Conservation (phyloP, 2,888 invertebrate genomes). For the Dryocosmus kuriphilus region DNA sequence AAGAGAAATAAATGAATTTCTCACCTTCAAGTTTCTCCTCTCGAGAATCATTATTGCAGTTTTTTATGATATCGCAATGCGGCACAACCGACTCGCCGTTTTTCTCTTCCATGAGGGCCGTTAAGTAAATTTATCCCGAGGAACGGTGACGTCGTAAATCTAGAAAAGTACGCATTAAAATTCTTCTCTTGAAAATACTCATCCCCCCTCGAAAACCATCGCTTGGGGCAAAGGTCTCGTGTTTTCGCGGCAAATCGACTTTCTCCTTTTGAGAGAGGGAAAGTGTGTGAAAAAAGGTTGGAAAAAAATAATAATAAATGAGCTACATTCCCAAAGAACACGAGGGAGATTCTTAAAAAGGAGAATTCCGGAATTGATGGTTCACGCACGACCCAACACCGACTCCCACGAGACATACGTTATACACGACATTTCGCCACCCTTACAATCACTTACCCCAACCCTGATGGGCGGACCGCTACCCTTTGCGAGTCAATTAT, state of each 20-base stretch:
- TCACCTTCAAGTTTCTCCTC: conserved; percentile 5
- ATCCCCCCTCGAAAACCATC: not conserved
- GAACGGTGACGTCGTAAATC: conserved; percentile 58
- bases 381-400: conserved; percentile 64
- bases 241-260: conserved; percentile 41
- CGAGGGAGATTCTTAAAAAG: conserved; percentile 58
- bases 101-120: conserved; percentile 15
- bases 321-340: conserved; percentile 40
- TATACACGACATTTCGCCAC: conserved; percentile 55
- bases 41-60: conserved; percentile 34
- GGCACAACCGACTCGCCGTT: conserved; percentile 11
- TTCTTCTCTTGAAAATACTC: conserved; percentile 58
- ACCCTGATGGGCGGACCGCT: conserved; percentile 33
- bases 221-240: conserved; percentile 27
- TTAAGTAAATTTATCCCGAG: conserved; percentile 37
- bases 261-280: conserved; percentile 7
- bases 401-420: conserved; percentile 54
- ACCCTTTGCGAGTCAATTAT: conserved; percentile 39
- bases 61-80: conserved; percentile 41
- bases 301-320: conserved; percentile 37
- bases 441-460: conserved; percentile 45
- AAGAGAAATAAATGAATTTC: conserved; percentile 5
- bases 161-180: conserved; percentile 61
- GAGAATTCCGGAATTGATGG: conserved; percentile 63
- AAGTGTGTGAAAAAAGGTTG: conserved; percentile 32